Evolutionary conservation across 2,113 vertebrate species (phyloP).

Genomic region (Tachysurus vachellii): DNA sequence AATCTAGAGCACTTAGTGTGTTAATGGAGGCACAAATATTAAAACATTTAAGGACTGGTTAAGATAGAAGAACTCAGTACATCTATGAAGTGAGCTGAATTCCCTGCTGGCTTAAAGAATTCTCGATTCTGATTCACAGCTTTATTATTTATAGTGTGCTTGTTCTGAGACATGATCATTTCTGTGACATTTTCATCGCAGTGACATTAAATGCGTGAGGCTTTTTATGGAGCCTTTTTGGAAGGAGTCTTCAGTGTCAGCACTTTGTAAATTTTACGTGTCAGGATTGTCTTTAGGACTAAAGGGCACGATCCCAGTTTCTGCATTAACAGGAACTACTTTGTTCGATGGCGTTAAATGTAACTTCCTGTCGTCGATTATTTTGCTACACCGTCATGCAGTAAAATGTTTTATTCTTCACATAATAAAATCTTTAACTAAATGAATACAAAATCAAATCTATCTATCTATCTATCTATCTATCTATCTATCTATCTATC

Average conservation of each 20-base stretch:
- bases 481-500: background rate
- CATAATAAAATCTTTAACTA: background rate
- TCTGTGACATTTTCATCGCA: too few species aligned
- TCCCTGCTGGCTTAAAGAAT: background rate
- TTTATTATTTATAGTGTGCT: too few species aligned
- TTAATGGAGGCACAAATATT: too few species aligned
- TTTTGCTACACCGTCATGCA: background rate
- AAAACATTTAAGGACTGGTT: background rate
- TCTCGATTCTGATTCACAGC: background rate
- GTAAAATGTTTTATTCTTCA: background rate
- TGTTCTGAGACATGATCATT: too few species aligned
- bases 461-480: background rate
- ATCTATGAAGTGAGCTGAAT: background rate
- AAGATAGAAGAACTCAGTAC: too few species aligned
- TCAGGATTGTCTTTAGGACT: too few species aligned
- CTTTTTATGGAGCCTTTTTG: too few species aligned
- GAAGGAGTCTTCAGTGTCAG: too few species aligned
- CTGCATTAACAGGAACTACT: too few species aligned
- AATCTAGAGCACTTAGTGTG: background rate
- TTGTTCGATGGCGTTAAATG: background rate
- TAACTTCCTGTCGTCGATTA: background rate
- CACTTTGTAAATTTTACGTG: too few species aligned
- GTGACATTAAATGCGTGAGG: too few species aligned
- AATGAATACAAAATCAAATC: background rate
- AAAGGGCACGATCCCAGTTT: too few species aligned